Evolutionary conservation across 2,888 invertebrate species (phyloP), one percentile per base, ranked within the genome.

Genomic region (Thymelicus acteon): DNA sequence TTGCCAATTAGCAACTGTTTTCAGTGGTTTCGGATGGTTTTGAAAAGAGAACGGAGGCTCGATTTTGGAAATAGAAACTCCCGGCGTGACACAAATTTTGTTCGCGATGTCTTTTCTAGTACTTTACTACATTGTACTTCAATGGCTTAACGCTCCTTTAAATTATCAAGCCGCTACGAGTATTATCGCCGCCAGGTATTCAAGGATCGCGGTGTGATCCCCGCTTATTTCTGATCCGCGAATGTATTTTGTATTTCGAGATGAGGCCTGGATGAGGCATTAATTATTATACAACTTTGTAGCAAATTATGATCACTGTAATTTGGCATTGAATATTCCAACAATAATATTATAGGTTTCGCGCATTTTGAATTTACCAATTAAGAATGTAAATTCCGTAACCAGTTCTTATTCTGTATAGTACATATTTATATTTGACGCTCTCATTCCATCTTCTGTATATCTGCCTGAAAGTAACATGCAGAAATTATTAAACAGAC

Each of bases 141-240:
- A 31, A 31, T 31, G 31, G 7, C 8, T 37, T 49, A 37, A 37
- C 48, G 66, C 57, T 67, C 60, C 66, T 48, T 67, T 67, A 67
- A 67, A 67, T 67, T 67, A 67, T 67, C 60, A 10, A 15, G 58
- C 60, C 66, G 66, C 60, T 10, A 15, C 47, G 15, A 44, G 60
- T 48, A 44, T 67, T 67, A 60, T 60, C 37, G 60, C 66, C 58
- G 58, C 47, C 47, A 48, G 66, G 48, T 48, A 67, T 49, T 48
- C 52, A 10, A 44, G 60, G 60, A 63, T 37, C n/a, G 47, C 31
- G 24, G 62, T 49, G 12, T 13, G 47, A 44, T 39, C 39, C 48
- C 48, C 13, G 44, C 57, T 65, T 60, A 60, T 48, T 66, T 48
- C 60, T 10, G 37, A 66, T 66, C 19, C 37, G 66, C 39, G 65